Evolutionary conservation across 2,113 vertebrate species (phyloP), one percentile per base, ranked within the genome.

Genomic region (Mola mola): DNA sequence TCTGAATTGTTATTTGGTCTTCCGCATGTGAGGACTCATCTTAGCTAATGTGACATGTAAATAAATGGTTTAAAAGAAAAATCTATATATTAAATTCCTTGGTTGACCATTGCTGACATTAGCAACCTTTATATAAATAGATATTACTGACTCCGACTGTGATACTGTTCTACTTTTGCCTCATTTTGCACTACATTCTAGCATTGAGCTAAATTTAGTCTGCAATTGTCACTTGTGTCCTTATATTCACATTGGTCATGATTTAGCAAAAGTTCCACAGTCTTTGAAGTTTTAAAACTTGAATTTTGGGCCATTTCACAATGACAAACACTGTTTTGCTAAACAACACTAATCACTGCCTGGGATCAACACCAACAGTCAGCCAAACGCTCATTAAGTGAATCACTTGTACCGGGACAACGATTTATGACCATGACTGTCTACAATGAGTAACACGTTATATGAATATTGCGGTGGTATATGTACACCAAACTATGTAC

Each of bases 351-450:
- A n/a, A 55, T 47, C 42, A 28, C 63, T 11, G 17, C 33, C 71
- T 43, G 24, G 28, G 41, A 63, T 53, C 60, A 15, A 26, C 36
- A 60, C 60, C 3, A 15, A 44, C 33, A 37, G 55, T 44, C 60
- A 40, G 40, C 41, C n/a, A 10, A 37, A 63, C 44, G 59, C 71
- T 19, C 60, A 9, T 47, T 20, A 17, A 19, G 49, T 81, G 64
- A 76, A 59, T 76, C 73, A 75, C 63, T 57, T 43, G 17, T 34
- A 74, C 46, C 50, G 58, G 40, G 31, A 47, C 37, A 21, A 29
- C 36, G 44, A 73, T 64, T 48, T 64, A 55, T 25, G 21, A 21
- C 37, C 12, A 83, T 53, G 26, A 63, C 50, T 8, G 46, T n/a
- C 15, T 16, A 19, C 16, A 41, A 2, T n/a, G 19, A 68, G 59